Evolutionary conservation across 1,140 invertebrate species (phyloP), one percentile per base, ranked within the genome.

Genomic region (Telenomus remus): DNA sequence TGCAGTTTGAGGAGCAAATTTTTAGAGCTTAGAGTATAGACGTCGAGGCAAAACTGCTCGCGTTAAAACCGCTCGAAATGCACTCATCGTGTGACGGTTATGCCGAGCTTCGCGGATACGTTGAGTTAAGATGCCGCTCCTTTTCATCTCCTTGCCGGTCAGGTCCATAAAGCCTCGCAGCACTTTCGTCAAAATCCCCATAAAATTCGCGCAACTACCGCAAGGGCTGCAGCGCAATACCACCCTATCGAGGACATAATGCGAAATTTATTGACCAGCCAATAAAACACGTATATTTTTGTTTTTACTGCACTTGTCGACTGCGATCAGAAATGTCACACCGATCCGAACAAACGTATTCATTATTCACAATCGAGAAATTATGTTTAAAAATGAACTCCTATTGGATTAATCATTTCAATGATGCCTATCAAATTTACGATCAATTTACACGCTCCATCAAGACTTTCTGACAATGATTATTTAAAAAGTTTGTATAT

Each of bases 111-210:
- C 43, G 57, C 53, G 47, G 70, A 49, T 48, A 49, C 64, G 61
- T 63, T 69, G 54, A 44, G 35, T 56, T 37, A n/a, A n/a, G n/a
- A 48, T 47, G 49, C 43, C 39, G 51, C 15, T 66, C 53, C 55
- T 57, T 70, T 64, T 59, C 44, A 61, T 71, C 64, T 16, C 63
- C 63, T 19, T 56, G 49, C 44, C 50, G 50, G 69, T 71, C 70
- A 72, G 75, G 59, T 75, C 78, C 66, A 82, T 83, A 83, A 83
- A 83, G 70, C 19, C 42, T 44, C 51, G 69, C 37, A 53, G 80
- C 69, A 81, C 74, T 82, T 83, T 83, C 80, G 73, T 81, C 77
- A 80, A 79, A 82, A 79, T 80, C 77, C 44, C 69, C 76, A 80
- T 84, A 84, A 84, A 84, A 64, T 77, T 60, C 47, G 65, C 50